Conservation (phyloP, 2,797 vertebrate species). For the Notolabrus celidotus region DNA sequence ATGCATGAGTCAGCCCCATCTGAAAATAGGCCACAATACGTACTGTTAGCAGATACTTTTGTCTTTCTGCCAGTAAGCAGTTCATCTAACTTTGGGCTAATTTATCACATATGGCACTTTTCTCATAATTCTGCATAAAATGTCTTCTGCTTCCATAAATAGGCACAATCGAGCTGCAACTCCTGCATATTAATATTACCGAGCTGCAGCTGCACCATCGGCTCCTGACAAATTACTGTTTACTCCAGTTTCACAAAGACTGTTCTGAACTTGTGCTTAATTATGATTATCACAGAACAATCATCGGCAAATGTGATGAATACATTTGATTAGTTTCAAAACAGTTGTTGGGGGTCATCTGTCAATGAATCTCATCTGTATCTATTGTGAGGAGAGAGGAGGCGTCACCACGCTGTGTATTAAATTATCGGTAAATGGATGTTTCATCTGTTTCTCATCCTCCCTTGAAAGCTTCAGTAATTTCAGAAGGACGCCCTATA, state of each 20-base stretch:
- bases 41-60: constrained; percentile 28
- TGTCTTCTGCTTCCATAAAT: constrained; percentile 49
- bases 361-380: constrained; percentile 17
- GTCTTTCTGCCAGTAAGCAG: constrained; percentile 47
- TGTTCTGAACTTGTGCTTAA: constrained; percentile 23
- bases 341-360: constrained; percentile 18
- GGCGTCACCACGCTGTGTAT: background rate
- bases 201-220: constrained; percentile 48
- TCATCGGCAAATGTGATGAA: constrained; percentile 29
- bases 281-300: constrained; percentile 39
- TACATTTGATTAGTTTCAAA: constrained; percentile 30
- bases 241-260: constrained; percentile 18
- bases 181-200: constrained; percentile 29
- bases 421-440: constrained; percentile 23
- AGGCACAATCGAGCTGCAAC: constrained; percentile 40
- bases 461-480: constrained; percentile 29
- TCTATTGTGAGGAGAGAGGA: constrained; percentile 2
- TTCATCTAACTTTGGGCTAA: constrained; percentile 38
- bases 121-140: constrained; percentile 38
- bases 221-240: constrained; percentile 56
- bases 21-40: constrained; percentile 54
- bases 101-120: constrained; percentile 43
- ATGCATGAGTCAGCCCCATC: constrained; percentile 37
- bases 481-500: constrained; percentile 32
- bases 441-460: constrained; percentile 13